A percentile compares a stretch with the other conserved stretches of the same genome.
These are phyloP conservation scores for Scaptomyza montana DNA, from an alignment of 1,140 invertebrate genomes.

Conservation along the genomic window DNA sequence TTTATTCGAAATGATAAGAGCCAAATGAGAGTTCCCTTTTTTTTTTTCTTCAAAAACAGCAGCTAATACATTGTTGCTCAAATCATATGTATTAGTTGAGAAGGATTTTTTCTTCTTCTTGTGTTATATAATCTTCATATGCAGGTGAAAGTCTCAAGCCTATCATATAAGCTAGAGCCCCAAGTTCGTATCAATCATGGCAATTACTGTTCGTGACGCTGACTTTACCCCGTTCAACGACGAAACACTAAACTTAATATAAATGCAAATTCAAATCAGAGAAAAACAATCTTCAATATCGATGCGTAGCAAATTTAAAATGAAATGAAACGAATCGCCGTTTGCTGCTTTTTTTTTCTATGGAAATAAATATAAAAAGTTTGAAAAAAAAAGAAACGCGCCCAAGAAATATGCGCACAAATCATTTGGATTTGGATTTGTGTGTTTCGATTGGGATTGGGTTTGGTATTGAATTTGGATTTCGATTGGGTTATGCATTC, in stretches of 20 bases:
- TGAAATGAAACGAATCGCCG: constrained; percentile 76
- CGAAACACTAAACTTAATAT: constrained; percentile 66
- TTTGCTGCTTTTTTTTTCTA: constrained; percentile 55
- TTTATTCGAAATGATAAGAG: constrained; percentile 70
- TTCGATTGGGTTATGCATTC: constrained; percentile 25
- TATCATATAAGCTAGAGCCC: not conserved
- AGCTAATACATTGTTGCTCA: no score
- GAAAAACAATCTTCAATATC: constrained; percentile 50
- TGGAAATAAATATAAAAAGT: constrained; percentile 72
- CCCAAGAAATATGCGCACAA: constrained; percentile 74
- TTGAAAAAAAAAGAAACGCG: constrained; percentile 49
- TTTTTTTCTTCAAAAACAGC: no score
- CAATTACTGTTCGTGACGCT: constrained; percentile 49
- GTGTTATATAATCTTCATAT: constrained; percentile 5
- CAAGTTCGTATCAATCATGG: constrained; percentile 64
- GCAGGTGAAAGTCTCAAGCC: constrained; percentile 22
- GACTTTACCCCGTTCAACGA: not conserved
- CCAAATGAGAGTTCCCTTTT: no score
- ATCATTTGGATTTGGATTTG: constrained; percentile 57
- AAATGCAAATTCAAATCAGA: constrained; percentile 74
- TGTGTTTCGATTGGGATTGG: no score
- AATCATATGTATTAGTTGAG: no score
- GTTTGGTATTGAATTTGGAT: constrained; percentile 31
- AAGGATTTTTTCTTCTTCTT: no score
- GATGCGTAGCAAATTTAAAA: constrained; percentile 79